Evolutionary conservation across 2,797 vertebrate genomes (phyloP).

Genomic region (Okamejei kenojei): DNA sequence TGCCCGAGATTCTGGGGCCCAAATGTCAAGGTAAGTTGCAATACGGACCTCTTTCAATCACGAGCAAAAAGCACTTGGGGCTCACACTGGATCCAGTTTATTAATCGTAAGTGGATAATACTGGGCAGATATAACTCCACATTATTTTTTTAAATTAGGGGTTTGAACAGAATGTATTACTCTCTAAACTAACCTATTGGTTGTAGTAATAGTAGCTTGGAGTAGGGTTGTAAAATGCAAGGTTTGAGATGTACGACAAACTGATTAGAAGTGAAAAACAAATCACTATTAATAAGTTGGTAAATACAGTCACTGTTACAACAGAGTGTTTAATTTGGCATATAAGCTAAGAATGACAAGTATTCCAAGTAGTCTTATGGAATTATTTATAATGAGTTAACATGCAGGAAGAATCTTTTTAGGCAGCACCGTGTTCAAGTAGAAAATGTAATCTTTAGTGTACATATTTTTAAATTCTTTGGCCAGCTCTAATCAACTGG

Average conservation of each 20-base stretch:
- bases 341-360: too few species aligned
- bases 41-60: background rate
- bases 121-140: background rate
- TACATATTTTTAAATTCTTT: background rate
- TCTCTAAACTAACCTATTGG: background rate
- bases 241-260: background rate
- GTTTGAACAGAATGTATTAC: background rate
- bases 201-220: background rate
- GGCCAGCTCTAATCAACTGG: background rate
- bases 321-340: background rate
- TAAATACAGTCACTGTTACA: background rate
- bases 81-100: background rate
- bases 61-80: background rate
- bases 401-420: background rate
- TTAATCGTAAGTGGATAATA: background rate
- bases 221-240: background rate
- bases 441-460: background rate
- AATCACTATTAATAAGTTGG: background rate
- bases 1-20: background rate
- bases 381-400: background rate
- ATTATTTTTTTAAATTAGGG: background rate
- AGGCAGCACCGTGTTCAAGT: background rate
- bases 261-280: background rate
- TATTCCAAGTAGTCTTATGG: background rate
- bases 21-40: background rate